phyloP scores from a whole-genome alignment of 2,113 vertebrate genomes.

The Podarcis raffonei region DNA sequence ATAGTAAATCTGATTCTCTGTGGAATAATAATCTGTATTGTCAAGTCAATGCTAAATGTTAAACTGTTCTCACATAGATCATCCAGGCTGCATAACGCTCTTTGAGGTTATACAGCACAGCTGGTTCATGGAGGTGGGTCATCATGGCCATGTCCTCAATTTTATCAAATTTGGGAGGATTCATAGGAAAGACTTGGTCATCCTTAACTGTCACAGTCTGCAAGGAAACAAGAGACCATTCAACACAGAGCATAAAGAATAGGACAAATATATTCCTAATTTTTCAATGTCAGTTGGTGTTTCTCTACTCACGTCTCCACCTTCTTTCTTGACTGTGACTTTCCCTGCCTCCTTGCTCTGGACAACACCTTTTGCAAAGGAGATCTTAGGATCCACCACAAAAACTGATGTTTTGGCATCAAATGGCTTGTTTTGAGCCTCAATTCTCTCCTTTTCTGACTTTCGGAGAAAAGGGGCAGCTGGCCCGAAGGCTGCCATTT shows the following conservation, averaged over 20 bases:
- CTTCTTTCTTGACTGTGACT: slow-evolving; percentile 74
- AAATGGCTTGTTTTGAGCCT: slow-evolving; percentile 82
- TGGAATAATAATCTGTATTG: background rate
- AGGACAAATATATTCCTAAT: background rate
- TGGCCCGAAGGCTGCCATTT: slow-evolving; percentile 86
- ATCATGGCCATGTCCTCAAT: slow-evolving; percentile 92
- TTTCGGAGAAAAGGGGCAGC: slow-evolving; percentile 86
- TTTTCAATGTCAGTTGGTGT: background rate
- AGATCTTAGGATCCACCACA: slow-evolving; percentile 75
- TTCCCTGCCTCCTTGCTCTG: slow-evolving; percentile 73
- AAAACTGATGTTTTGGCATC: slow-evolving; percentile 77
- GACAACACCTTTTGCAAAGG: slow-evolving; percentile 77
- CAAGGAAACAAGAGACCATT: slow-evolving; percentile 20
- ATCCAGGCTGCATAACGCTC: slow-evolving; percentile 86
- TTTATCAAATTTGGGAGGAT: slow-evolving; percentile 82
- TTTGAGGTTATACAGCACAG: slow-evolving; percentile 87
- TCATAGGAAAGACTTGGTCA: slow-evolving; percentile 76
- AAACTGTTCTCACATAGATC: slow-evolving; percentile 80
- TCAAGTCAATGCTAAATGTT: background rate
- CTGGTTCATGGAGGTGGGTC: slow-evolving; percentile 88
- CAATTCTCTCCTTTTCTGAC: slow-evolving; percentile 88
- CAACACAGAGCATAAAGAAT: fast-evolving
- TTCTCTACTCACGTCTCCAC: slow-evolving; percentile 67
- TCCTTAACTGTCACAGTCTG: slow-evolving; percentile 81
- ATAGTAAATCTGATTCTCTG: slow-evolving; percentile 28